Percentiles rank a stretch among this genome's conserved stretches.
Evolutionary conservation across 2,888 invertebrate genomes (phyloP).

Genomic region (Epsilonema sp.): DNA sequence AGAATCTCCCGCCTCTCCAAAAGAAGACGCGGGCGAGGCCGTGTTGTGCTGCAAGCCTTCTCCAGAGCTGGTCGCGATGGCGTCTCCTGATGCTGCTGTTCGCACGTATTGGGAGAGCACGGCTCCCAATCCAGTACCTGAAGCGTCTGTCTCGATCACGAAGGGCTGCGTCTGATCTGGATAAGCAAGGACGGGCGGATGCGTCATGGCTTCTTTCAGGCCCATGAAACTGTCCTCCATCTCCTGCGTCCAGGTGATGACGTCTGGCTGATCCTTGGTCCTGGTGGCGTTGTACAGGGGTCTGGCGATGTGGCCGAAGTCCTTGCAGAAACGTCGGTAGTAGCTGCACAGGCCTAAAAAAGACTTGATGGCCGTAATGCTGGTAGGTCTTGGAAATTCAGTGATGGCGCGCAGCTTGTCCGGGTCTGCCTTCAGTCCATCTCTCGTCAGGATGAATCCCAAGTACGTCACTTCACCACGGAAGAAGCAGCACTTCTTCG

Average conservation of each 20-base stretch:
- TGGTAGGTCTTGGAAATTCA: neutral
- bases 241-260: neutral
- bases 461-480: neutral
- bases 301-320: neutral
- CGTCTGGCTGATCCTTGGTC: neutral
- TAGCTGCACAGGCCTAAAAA: conserved; percentile 1
- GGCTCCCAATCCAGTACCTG: neutral
- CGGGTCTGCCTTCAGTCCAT: neutral
- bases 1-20: too few species aligned
- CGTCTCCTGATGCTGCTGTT: too few species aligned
- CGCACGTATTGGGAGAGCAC: neutral
- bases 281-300: neutral
- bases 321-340: neutral
- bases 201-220: neutral
- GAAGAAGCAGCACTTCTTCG: neutral
- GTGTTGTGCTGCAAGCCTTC: too few species aligned
- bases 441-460: neutral
- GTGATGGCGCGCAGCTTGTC: neutral
- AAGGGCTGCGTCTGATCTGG: neutral
- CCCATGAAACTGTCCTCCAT: neutral
- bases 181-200: too few species aligned
- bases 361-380: neutral
- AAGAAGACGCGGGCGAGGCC: too few species aligned
- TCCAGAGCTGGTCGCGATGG: too few species aligned
- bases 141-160: neutral